A percentile compares a stretch with the other conserved stretches of the same genome.
phyloP scores from a whole-genome alignment of 2,888 invertebrate genomes.

The Papilio demoleus region DNA sequence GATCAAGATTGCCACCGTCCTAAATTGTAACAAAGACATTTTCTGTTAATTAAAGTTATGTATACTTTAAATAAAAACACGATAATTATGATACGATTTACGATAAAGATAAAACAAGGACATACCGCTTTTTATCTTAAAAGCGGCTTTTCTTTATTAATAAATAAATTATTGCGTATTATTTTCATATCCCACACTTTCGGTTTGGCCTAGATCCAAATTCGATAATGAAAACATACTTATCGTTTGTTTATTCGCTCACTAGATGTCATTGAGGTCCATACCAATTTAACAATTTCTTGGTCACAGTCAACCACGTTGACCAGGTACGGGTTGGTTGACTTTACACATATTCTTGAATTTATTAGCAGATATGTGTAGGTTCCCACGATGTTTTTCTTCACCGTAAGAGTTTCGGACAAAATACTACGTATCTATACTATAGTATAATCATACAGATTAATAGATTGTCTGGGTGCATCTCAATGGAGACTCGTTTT shows the following conservation, averaged over 20 bases:
- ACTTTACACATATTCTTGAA: no score
- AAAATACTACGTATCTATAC: no score
- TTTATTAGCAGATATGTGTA: no score
- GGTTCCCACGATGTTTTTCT: no score
- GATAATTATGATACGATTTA: neutral
- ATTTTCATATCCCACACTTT: constrained; percentile 1
- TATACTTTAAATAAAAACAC: neutral
- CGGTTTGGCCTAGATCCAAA: neutral
- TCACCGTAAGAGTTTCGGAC: no score
- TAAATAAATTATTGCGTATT: neutral
- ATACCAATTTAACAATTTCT: no score
- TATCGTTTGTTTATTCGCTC: neutral
- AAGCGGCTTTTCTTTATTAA: neutral
- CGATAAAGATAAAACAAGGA: constrained; percentile 1
- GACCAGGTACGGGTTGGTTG: no score
- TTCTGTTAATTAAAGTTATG: neutral
- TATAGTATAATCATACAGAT: no score
- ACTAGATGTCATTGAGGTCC: no score
- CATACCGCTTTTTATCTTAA: constrained; percentile 11
- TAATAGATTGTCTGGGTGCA: no score
- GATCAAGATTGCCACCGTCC: neutral
- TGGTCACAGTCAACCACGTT: no score
- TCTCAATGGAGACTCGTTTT: no score
- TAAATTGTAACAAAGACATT: neutral
- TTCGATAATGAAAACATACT: neutral